Evolutionary conservation across 2,113 vertebrate species (phyloP).

Genomic region (Hippoglossus stenolepis): DNA sequence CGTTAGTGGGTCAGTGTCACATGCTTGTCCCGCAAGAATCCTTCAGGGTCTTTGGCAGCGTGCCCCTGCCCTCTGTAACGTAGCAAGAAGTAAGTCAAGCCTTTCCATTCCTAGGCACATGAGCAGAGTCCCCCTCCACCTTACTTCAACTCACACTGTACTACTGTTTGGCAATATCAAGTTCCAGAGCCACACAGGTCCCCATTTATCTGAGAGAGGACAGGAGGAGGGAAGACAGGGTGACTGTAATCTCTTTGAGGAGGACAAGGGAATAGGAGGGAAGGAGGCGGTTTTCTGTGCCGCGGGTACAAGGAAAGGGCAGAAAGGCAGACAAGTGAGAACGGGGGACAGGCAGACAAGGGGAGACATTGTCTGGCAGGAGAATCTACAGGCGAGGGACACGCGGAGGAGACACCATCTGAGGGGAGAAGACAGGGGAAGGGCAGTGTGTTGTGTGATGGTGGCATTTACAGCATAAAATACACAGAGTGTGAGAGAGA

Average conservation of each 20-base stretch:
- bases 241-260: constrained; percentile 14
- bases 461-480: constrained; percentile 22
- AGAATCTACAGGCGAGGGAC: constrained; percentile 30
- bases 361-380: constrained; percentile 28
- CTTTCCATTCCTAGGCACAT: constrained; percentile 20
- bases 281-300: constrained; percentile 11
- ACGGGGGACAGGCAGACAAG: constrained; percentile 20
- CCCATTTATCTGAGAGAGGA: constrained; percentile 27
- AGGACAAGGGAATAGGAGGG: constrained; percentile 5
- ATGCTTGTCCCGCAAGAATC: not conserved
- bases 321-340: constrained; percentile 18
- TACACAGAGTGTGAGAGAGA: not conserved
- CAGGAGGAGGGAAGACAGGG: constrained; percentile 8
- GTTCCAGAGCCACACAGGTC: constrained; percentile 2
- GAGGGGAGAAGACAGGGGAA: constrained; percentile 5
- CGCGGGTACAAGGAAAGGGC: constrained; percentile 19
- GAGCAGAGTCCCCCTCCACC: not conserved
- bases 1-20: constrained; percentile 1
- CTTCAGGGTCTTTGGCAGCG: not conserved
- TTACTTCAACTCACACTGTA: constrained; percentile 11
- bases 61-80: not conserved
- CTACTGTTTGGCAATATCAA: constrained; percentile 43
- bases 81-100: constrained; percentile 8
- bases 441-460: constrained; percentile 3
- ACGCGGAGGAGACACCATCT: constrained; percentile 29